Evolutionary conservation across 2,888 invertebrate species (phyloP).

Genomic region (Trypoxylon attenuatum): DNA sequence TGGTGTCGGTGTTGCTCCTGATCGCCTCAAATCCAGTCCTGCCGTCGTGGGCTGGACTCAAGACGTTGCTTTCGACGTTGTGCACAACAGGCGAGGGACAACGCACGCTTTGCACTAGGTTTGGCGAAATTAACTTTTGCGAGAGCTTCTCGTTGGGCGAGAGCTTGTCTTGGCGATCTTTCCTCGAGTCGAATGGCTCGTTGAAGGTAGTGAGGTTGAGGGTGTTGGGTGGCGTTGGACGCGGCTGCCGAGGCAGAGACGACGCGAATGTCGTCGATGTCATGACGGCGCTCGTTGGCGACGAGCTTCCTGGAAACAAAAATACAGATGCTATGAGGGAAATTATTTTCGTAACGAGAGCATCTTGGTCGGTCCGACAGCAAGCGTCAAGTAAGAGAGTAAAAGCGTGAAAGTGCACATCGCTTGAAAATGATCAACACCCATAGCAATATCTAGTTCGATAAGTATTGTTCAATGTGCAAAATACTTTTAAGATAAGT

Average conservation of each 20-base stretch:
- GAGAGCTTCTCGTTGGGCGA: conserved; percentile 68
- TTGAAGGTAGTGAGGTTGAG: conserved; percentile 80
- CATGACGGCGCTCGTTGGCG: conserved; percentile 73
- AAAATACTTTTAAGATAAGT: not conserved
- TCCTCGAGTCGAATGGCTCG: conserved; percentile 68
- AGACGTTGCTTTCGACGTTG: conserved; percentile 70
- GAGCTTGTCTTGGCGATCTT: conserved; percentile 50
- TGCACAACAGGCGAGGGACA: conserved; percentile 71
- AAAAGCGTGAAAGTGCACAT: not conserved
- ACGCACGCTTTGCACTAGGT: conserved; percentile 70
- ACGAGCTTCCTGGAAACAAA: conserved; percentile 56
- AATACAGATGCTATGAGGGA: conserved; percentile 8
- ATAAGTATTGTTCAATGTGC: not conserved
- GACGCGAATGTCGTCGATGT: conserved; percentile 77
- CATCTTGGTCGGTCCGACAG: not conserved
- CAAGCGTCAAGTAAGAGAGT: not conserved
- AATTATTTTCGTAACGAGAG: conserved; percentile 23
- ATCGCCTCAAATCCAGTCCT: conserved; percentile 47
- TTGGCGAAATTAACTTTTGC: conserved; percentile 70
- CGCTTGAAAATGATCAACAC: not conserved
- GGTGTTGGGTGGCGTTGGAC: conserved; percentile 90
- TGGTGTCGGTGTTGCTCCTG: conserved; percentile 41
- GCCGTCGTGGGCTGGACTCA: conserved; percentile 62
- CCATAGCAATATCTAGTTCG: not conserved
- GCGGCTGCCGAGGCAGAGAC: conserved; percentile 78